These are phyloP conservation scores for Cylloceria caligata DNA, from an alignment of 2,888 invertebrate genomes.

Conservation along the genomic window DNA sequence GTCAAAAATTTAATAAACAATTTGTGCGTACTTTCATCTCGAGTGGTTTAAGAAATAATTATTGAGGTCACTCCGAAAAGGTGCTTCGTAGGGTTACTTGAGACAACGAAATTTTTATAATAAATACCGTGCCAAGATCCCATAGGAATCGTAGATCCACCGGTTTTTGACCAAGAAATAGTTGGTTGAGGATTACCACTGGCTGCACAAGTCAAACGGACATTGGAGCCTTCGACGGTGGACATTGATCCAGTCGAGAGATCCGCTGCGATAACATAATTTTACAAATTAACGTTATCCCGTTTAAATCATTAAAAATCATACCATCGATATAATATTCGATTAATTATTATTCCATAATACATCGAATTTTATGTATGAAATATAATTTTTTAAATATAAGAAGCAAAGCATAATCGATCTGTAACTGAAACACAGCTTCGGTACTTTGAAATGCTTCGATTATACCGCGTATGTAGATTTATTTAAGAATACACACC, in stretches of 20 bases:
- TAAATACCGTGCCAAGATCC: constrained; percentile 88
- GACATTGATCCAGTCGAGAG: constrained; percentile 86
- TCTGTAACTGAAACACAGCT: too few species aligned
- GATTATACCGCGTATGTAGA: too few species aligned
- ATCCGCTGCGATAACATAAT: constrained; percentile 63
- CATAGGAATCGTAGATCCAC: constrained; percentile 88
- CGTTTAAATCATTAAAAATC: not conserved
- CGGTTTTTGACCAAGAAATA: constrained; percentile 91
- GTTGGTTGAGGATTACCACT: constrained; percentile 91
- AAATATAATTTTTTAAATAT: too few species aligned
- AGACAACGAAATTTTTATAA: not conserved
- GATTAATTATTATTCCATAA: not conserved
- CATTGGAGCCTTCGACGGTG: constrained; percentile 92
- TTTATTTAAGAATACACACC: constrained; percentile 87
- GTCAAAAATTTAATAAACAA: not conserved
- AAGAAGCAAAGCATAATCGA: too few species aligned
- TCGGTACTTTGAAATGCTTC: too few species aligned
- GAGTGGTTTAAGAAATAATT: too few species aligned
- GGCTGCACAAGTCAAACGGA: constrained; percentile 93
- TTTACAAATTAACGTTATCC: not conserved
- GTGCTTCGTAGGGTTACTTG: too few species aligned
- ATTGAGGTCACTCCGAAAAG: too few species aligned
- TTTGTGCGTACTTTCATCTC: not conserved
- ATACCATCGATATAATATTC: not conserved
- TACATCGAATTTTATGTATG: not conserved